Percentiles rank a stretch among this genome's conserved stretches.
phyloP scores from a whole-genome alignment of 2,113 vertebrate genomes.

The Phylloscopus trochilus region DNA sequence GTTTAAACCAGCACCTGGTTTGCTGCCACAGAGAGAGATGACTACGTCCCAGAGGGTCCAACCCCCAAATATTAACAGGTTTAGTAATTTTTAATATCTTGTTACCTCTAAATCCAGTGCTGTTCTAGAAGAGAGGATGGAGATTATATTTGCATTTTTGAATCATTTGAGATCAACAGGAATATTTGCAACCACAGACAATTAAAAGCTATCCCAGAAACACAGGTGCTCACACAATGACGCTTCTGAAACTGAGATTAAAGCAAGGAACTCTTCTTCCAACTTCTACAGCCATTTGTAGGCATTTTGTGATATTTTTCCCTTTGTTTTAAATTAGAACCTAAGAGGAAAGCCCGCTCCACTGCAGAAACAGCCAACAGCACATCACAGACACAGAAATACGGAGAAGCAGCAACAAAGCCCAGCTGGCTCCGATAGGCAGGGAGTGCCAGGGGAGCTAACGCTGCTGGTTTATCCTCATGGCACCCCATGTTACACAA shows the following conservation, averaged over 20 bases:
- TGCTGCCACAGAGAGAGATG: background rate
- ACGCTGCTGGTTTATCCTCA: background rate
- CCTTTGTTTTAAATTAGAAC: background rate
- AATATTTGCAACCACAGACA: background rate
- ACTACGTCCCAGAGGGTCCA: background rate
- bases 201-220: background rate
- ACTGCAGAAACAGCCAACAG: background rate
- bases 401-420: background rate
- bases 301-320: background rate
- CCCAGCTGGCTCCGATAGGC: fast-evolving
- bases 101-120: background rate
- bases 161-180: background rate
- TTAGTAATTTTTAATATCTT: slow-evolving; percentile 1
- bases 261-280: background rate
- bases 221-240: background rate
- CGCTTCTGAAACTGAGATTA: background rate
- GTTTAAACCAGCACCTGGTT: background rate
- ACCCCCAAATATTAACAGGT: background rate
- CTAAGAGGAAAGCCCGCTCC: background rate
- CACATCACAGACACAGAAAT: background rate
- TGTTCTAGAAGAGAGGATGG: background rate
- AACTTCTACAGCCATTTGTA: background rate
- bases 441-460: background rate
- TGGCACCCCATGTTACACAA: background rate
- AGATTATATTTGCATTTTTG: background rate